These are phyloP conservation scores for Agonopterix alstromeriana DNA, from an alignment of 2,888 invertebrate genomes.

Conservation along the genomic window DNA sequence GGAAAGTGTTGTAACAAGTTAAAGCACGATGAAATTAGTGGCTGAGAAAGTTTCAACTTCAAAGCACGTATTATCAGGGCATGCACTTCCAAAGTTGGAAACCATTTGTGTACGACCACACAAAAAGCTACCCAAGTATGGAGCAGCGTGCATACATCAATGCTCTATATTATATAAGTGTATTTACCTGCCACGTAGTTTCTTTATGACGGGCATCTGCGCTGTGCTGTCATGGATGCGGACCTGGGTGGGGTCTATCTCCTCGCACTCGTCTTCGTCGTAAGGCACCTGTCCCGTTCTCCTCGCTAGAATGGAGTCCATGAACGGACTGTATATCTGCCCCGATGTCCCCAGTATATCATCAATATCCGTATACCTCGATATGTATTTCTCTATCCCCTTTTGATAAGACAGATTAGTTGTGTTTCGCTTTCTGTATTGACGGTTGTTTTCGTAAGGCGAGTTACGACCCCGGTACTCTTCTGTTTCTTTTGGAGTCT, in stretches of 20 bases:
- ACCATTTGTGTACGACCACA: conserved; percentile 14
- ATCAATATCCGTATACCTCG: conserved; percentile 91
- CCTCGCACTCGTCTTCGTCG: conserved; percentile 78
- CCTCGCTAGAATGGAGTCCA: conserved; percentile 72
- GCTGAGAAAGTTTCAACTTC: conserved; percentile 21
- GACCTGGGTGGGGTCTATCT: conserved; percentile 87
- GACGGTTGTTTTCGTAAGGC: conserved; percentile 83
- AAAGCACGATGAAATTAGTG: neutral
- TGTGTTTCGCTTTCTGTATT: conserved; percentile 34
- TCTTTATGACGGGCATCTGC: conserved; percentile 81
- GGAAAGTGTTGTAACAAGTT: conserved; percentile 4
- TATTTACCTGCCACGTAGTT: conserved; percentile 74
- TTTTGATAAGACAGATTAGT: conserved; percentile 40
- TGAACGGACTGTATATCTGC: conserved; percentile 80
- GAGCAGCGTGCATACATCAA: conserved; percentile 1
- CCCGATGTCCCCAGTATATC: conserved; percentile 86
- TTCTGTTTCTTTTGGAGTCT: conserved; percentile 63
- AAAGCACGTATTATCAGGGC: conserved; percentile 16
- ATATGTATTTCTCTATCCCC: conserved; percentile 81
- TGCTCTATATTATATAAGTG: neutral
- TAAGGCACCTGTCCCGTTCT: conserved; percentile 54
- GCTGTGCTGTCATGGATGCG: conserved; percentile 87
- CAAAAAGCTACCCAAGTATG: conserved; percentile 12
- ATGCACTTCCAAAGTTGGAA: conserved; percentile 23
- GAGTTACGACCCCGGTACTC: conserved; percentile 69